A percentile compares a stretch with the other conserved stretches of the same genome.
phyloP scores from a whole-genome alignment of 2,888 invertebrate genomes.

The Melanostoma scalare region DNA sequence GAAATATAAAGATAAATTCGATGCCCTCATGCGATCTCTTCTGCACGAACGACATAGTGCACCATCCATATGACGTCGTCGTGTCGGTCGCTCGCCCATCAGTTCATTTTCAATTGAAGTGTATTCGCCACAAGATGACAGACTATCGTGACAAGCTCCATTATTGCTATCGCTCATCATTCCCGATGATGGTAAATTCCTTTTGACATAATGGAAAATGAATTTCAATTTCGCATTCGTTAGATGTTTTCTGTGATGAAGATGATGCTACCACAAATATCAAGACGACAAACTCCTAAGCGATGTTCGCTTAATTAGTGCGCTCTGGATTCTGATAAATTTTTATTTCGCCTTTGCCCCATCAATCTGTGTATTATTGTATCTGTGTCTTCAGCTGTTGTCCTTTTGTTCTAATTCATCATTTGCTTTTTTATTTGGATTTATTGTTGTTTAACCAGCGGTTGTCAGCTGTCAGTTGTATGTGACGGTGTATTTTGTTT shows the following conservation, averaged over 20 bases:
- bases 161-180: constrained; percentile 68
- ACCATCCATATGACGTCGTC: neutral
- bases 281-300: constrained; percentile 16
- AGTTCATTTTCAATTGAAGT: constrained; percentile 28
- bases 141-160: constrained; percentile 61
- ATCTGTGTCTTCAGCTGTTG: constrained; percentile 41
- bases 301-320: constrained; percentile 64
- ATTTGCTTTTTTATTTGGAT: constrained; percentile 66
- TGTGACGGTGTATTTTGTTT: constrained; percentile 23
- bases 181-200: constrained; percentile 48
- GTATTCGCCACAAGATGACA: constrained; percentile 49
- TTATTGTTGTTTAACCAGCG: constrained; percentile 70
- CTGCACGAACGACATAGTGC: constrained; percentile 46
- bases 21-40: constrained; percentile 25
- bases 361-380: constrained; percentile 12
- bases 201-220: constrained; percentile 68
- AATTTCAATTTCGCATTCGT: constrained; percentile 63
- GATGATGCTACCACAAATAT: constrained; percentile 22
- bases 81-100: neutral
- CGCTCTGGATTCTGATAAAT: constrained; percentile 37
- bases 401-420: constrained; percentile 70
- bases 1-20: constrained; percentile 32
- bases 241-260: constrained; percentile 16
- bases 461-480: constrained; percentile 67
- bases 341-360: neutral